Evolutionary conservation across 2,113 vertebrate genomes (phyloP).

Genomic region (Gambusia holbrooki): DNA sequence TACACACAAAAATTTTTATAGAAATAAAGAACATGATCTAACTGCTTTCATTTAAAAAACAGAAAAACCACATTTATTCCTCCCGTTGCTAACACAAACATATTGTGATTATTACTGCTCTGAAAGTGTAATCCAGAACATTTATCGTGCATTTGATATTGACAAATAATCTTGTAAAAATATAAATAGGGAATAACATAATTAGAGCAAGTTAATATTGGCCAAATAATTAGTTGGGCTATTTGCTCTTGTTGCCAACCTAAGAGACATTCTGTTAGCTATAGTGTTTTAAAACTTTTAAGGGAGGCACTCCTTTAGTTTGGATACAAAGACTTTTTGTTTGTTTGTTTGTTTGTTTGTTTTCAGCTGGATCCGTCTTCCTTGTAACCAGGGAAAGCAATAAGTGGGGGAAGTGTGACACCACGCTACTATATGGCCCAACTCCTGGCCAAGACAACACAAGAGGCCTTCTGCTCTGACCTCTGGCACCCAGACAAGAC

Average conservation of each 20-base stretch:
- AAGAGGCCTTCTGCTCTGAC: conserved; percentile 45
- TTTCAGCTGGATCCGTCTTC: neutral
- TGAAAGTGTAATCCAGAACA: neutral
- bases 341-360: no score
- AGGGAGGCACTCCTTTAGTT: neutral
- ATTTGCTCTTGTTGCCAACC: no score
- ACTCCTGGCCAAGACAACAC: conserved; percentile 36
- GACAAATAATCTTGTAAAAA: neutral
- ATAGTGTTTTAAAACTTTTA: no score
- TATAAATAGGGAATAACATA: neutral
- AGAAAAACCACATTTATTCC: neutral
- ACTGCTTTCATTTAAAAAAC: no score
- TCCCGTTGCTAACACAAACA: neutral
- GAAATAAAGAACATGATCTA: no score
- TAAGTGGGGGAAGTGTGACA: neutral
- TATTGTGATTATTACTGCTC: neutral
- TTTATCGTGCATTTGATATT: neutral
- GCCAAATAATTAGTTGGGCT: no score
- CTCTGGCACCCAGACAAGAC: conserved; percentile 37
- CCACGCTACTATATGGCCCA: neutral
- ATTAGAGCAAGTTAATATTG: no score
- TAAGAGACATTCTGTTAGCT: no score
- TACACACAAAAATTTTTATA: no score
- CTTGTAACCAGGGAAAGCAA: neutral
- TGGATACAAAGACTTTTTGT: neutral